phyloP scores from a whole-genome alignment of 92 coral and sea anemone genomes.

The Blastomussa wellsi region DNA sequence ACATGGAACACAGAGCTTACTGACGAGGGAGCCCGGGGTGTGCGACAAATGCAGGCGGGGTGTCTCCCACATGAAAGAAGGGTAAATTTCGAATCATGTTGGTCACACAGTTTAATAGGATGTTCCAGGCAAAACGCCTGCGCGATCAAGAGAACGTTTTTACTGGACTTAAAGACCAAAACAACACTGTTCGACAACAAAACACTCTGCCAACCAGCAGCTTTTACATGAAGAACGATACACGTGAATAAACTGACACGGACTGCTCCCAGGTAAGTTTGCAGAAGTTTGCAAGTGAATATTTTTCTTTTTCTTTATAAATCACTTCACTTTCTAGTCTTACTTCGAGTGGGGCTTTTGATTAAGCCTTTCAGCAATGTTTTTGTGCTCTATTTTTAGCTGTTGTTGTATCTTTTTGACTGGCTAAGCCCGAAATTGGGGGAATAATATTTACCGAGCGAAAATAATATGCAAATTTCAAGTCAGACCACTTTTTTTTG shows the following conservation, averaged over 20 bases:
- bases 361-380: background rate
- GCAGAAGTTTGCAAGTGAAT: background rate
- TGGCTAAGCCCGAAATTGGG: background rate
- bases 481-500: conserved; percentile 19
- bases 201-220: background rate
- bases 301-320: background rate
- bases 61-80: no score
- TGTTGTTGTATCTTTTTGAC: background rate
- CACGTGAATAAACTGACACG: background rate
- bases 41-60: no score
- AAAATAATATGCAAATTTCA: background rate
- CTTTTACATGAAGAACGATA: background rate
- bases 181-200: background rate
- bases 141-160: no score
- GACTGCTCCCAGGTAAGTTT: background rate
- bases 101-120: no score
- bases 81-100: no score
- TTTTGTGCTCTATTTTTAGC: background rate
- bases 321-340: background rate
- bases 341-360: background rate
- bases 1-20: no score
- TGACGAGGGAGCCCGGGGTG: background rate
- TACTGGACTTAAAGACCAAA: no score
- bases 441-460: background rate
- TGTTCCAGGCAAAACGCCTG: no score